phyloP scores from a whole-genome alignment of 2,797 vertebrate genomes.

The Pteronotus mesoamericanus region DNA sequence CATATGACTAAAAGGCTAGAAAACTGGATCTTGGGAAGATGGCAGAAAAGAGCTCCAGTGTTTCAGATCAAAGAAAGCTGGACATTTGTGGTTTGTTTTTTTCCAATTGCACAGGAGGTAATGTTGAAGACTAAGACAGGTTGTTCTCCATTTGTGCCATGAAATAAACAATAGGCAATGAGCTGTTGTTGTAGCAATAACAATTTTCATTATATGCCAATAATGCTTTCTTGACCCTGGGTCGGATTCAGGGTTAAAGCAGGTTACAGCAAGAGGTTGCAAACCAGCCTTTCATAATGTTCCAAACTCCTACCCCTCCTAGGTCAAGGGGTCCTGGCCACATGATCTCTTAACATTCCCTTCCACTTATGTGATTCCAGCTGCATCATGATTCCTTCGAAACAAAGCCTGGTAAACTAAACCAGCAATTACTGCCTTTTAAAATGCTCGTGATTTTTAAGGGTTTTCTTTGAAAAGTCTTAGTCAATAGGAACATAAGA shows the following conservation, averaged over 20 bases:
- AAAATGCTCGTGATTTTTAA: constrained; percentile 55
- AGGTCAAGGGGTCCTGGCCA: constrained; percentile 28
- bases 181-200: neutral
- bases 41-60: neutral
- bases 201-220: neutral
- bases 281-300: neutral
- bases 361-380: constrained; percentile 47
- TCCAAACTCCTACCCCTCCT: neutral
- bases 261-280: neutral
- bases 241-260: neutral
- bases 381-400: constrained; percentile 38
- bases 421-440: constrained; percentile 52
- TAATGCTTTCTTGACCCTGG: constrained; percentile 9
- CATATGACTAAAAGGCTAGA: neutral
- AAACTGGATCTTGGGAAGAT: neutral
- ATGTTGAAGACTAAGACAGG: constrained; percentile 1
- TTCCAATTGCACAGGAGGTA: neutral
- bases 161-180: neutral
- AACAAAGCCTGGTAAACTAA: constrained; percentile 48
- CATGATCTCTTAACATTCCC: constrained; percentile 31
- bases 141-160: neutral
- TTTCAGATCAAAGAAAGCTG: neutral
- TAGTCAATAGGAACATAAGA: constrained; percentile 50
- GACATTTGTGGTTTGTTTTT: neutral
- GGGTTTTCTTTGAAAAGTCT: constrained; percentile 50